Evolutionary conservation across 2,888 invertebrate species (phyloP).

Genomic region (Nomada fabriciana): DNA sequence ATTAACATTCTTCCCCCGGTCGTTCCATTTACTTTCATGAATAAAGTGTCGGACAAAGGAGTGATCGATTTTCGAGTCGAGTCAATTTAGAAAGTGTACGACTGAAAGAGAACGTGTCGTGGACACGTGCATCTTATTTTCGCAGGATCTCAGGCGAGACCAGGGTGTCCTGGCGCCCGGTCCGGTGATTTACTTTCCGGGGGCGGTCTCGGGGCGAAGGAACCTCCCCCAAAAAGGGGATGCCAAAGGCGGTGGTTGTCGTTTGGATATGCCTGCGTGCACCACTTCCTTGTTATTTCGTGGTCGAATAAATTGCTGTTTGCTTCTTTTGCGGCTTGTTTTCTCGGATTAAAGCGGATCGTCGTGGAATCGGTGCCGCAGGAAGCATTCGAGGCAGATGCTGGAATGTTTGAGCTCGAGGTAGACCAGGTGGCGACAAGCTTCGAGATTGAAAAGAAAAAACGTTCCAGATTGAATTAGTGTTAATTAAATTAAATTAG

Average conservation of each 20-base stretch:
- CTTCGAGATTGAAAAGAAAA: too few relatives aligned
- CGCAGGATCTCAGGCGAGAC: constrained; percentile 75
- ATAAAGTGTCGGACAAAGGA: too few relatives aligned
- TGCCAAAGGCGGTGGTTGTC: constrained; percentile 10
- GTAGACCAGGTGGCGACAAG: too few relatives aligned
- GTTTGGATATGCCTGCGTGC: background rate
- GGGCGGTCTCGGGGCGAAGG: constrained; percentile 68
- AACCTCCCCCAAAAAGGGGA: constrained; percentile 32
- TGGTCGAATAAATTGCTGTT: constrained; percentile 78
- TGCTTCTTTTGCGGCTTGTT: constrained; percentile 78
- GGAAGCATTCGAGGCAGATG: constrained; percentile 43
- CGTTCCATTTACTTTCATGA: too few relatives aligned
- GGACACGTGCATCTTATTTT: constrained; percentile 82
- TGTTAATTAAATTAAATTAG: too few relatives aligned
- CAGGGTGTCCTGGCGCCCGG: constrained; percentile 77
- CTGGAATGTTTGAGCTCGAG: too few relatives aligned
- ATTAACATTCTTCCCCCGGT: too few relatives aligned
- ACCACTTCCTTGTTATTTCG: constrained; percentile 80
- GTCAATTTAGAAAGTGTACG: background rate
- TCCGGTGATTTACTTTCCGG: constrained; percentile 74
- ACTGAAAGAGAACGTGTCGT: constrained; percentile 2
- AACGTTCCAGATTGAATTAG: too few relatives aligned
- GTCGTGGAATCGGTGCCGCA: background rate
- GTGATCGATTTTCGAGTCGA: background rate
- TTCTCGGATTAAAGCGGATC: constrained; percentile 69